These are phyloP conservation scores for Cyphomyrus plagiostoma DNA, from an alignment of 2,113 vertebrate genomes.

Conservation along the genomic window DNA sequence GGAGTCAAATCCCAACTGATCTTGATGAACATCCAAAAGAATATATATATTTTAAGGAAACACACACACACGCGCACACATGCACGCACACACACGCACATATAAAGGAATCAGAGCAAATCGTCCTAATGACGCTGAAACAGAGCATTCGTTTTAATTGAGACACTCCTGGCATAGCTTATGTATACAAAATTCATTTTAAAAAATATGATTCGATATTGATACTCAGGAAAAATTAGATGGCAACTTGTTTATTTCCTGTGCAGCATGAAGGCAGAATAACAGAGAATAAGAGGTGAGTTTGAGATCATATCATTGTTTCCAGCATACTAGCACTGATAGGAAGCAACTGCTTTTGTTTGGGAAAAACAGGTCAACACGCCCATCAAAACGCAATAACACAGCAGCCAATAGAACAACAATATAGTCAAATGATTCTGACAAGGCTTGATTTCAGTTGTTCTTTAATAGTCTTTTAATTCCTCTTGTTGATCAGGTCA, in stretches of 20 bases:
- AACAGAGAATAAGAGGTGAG: neutral
- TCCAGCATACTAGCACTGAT: neutral
- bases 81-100: no score
- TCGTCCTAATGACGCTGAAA: neutral
- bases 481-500: neutral
- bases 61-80: no score
- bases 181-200: neutral
- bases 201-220: neutral
- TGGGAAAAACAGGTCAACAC: neutral
- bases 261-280: neutral
- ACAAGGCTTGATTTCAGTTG: neutral
- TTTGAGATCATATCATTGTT: neutral
- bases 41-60: neutral
- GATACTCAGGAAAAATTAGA: neutral
- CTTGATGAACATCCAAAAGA: neutral
- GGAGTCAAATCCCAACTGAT: neutral
- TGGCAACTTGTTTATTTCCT: neutral
- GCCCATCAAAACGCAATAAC: neutral
- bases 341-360: neutral
- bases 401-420: neutral
- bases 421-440: neutral
- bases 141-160: neutral
- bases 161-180: neutral
- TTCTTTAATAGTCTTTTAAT: neutral
- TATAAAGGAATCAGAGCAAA: neutral